A percentile compares a stretch with the other conserved stretches of the same genome.
Evolutionary conservation across 1,140 invertebrate genomes (phyloP).

Genomic region (Brachionus rotundiformis): DNA sequence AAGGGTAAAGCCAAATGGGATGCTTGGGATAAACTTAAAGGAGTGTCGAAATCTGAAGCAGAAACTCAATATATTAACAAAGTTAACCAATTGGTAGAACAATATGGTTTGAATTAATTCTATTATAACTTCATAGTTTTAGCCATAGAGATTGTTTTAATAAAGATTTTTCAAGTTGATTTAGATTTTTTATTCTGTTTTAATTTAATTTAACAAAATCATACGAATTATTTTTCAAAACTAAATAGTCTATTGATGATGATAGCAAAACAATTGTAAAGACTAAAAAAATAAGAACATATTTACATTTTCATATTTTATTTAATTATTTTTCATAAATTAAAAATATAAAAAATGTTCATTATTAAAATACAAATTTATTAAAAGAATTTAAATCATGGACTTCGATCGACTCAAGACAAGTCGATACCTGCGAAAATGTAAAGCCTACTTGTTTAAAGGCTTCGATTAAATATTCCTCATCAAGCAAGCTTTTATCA

Average conservation of each 20-base stretch:
- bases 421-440: conserved; percentile 19
- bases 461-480: neutral
- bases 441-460: neutral
- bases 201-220: neutral
- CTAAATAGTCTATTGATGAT: too few species aligned
- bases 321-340: neutral
- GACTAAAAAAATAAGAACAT: neutral
- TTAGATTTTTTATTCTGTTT: neutral
- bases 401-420: neutral
- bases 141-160: neutral
- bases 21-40: conserved; percentile 68
- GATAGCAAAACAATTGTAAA: neutral
- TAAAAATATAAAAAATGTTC: neutral
- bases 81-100: conserved; percentile 59
- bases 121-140: neutral
- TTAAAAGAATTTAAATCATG: too few species aligned
- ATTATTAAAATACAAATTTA: neutral
- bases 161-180: neutral
- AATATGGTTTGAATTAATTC: conserved; percentile 35
- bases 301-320: neutral
- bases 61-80: conserved; percentile 58
- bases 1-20: conserved; percentile 71
- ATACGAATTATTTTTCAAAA: too few species aligned
- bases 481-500: neutral
- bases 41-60: conserved; percentile 64